Percentiles rank a stretch among this genome's conserved stretches.
Evolutionary conservation across 2,888 invertebrate genomes (phyloP).

Genomic region (Epicampocera succincta): DNA sequence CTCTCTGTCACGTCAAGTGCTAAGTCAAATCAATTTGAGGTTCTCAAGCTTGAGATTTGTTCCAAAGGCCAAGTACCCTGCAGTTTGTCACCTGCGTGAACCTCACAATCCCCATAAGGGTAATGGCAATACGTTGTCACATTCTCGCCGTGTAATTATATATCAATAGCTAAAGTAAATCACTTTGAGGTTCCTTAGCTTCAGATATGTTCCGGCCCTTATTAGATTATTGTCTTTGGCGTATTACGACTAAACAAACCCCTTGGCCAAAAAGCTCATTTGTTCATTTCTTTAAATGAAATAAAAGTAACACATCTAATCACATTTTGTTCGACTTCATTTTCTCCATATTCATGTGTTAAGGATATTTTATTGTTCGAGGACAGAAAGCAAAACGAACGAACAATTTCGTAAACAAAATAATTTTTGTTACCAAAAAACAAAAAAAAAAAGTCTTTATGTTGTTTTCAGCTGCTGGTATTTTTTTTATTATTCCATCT

Average conservation of each 20-base stretch:
- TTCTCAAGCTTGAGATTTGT: too few species aligned
- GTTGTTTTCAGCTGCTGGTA: constrained; percentile 8
- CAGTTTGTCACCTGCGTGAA: too few species aligned
- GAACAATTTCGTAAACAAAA: constrained; percentile 11
- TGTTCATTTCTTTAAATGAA: constrained; percentile 23
- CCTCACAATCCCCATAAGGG: too few species aligned
- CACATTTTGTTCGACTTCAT: constrained; percentile 36
- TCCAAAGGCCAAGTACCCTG: too few species aligned
- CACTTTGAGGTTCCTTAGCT: too few species aligned
- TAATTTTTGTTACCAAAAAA: constrained; percentile 24
- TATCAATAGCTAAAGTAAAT: too few species aligned
- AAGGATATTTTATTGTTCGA: background rate
- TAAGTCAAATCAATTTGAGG: too few species aligned
- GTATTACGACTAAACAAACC: too few species aligned
- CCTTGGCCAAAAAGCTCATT: background rate
- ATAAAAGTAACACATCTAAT: constrained; percentile 36
- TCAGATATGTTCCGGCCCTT: too few species aligned
- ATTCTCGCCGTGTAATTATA: too few species aligned
- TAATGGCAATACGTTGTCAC: too few species aligned
- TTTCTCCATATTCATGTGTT: constrained; percentile 40
- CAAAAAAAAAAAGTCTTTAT: constrained; percentile 12
- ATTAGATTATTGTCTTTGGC: background rate
- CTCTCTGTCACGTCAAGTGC: too few species aligned
- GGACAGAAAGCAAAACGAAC: background rate
- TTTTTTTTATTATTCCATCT: constrained; percentile 35